Evolutionary conservation across 2,888 invertebrate genomes (phyloP).

Genomic region (Agonum fuliginosum): DNA sequence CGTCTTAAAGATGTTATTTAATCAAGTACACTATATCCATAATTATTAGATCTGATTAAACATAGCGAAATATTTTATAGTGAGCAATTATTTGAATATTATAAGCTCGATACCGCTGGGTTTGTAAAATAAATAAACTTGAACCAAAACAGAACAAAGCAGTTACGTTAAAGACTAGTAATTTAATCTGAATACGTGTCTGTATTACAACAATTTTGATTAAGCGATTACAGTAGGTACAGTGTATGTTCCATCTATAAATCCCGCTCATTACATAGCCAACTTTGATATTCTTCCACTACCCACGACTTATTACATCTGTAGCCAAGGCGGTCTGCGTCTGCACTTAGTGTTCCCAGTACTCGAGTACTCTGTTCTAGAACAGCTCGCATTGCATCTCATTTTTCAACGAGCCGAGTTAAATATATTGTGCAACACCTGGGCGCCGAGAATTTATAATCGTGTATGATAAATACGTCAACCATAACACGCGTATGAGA

Average conservation of each 20-base stretch:
- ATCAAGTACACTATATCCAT: no score
- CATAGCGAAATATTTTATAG: no score
- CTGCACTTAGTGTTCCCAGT: slow-evolving; percentile 29
- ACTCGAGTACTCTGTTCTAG: slow-evolving; percentile 5
- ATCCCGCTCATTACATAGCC: slow-evolving; percentile 44
- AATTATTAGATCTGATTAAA: no score
- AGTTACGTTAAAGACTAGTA: no score
- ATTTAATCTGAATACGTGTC: neutral
- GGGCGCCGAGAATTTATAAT: slow-evolving; percentile 18
- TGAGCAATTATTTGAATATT: no score
- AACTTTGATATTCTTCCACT: slow-evolving; percentile 28
- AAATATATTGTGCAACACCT: slow-evolving; percentile 46
- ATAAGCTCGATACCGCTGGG: neutral
- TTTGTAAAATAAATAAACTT: neutral
- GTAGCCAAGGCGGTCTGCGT: slow-evolving; percentile 4
- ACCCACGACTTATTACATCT: slow-evolving; percentile 22
- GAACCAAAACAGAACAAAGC: neutral
- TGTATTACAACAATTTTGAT: slow-evolving; percentile 50
- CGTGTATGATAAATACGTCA: slow-evolving; percentile 17
- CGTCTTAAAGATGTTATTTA: no score
- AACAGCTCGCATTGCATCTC: slow-evolving; percentile 18
- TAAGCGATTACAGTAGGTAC: slow-evolving; percentile 49
- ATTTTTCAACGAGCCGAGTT: slow-evolving; percentile 4
- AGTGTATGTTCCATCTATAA: slow-evolving; percentile 48
- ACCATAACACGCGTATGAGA: slow-evolving; percentile 17